These are phyloP conservation scores for Neuroterus valhalla DNA, from an alignment of 1,140 invertebrate genomes.

Conservation along the genomic window DNA sequence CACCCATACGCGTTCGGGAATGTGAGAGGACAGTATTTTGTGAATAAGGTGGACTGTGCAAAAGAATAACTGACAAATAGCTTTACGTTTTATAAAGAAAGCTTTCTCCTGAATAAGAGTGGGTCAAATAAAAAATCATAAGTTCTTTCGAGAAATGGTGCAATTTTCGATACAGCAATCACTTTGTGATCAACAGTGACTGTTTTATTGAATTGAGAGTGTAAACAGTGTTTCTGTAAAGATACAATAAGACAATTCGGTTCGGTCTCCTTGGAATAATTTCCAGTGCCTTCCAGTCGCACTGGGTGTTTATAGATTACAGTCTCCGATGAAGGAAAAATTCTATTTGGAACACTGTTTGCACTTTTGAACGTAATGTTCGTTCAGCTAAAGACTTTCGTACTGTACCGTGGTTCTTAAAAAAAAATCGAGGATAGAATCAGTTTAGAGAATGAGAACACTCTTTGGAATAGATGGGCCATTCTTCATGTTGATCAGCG, in stretches of 20 bases:
- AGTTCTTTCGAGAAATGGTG: background rate
- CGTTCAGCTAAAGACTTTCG: background rate
- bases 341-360: constrained; percentile 48
- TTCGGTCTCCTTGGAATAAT: background rate
- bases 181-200: background rate
- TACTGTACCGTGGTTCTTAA: background rate
- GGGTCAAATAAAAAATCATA: constrained; percentile 23
- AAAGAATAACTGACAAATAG: constrained; percentile 53
- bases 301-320: background rate
- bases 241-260: background rate
- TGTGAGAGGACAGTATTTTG: constrained; percentile 36
- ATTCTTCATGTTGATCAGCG: background rate
- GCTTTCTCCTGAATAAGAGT: constrained; percentile 2
- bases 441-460: background rate
- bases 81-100: constrained; percentile 59
- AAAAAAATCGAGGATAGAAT: background rate
- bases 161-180: background rate
- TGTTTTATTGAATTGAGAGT: constrained; percentile 17
- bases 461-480: background rate
- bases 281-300: too few species aligned
- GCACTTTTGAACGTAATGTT: constrained; percentile 33
- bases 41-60: constrained; percentile 36
- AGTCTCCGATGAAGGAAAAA: background rate
- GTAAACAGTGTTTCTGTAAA: background rate
- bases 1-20: constrained; percentile 3